phyloP scores from a whole-genome alignment of 2,888 invertebrate species.

The Hermodice carunculata region DNA sequence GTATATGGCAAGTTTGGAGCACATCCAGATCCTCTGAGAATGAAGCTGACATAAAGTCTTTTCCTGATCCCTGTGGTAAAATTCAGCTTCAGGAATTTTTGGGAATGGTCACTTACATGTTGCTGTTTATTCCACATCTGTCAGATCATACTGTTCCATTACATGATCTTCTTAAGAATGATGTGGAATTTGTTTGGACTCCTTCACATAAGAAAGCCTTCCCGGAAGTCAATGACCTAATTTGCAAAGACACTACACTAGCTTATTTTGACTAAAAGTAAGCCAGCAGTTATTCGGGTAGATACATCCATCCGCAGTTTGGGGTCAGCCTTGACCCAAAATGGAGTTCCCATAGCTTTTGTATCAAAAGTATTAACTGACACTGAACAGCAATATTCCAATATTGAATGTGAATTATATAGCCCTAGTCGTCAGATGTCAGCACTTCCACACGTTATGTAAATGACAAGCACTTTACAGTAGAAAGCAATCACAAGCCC shows the following conservation, averaged over 20 bases:
- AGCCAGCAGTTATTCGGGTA: slow-evolving; percentile 5
- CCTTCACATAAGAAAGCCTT: too few relatives aligned
- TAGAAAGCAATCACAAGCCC: slow-evolving; percentile 31
- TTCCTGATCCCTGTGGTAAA: slow-evolving; percentile 20
- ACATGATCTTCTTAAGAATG: too few relatives aligned
- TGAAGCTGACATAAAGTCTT: slow-evolving; percentile 20
- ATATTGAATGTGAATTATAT: slow-evolving; percentile 36
- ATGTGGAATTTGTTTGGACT: too few relatives aligned
- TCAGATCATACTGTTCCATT: slow-evolving; percentile 18
- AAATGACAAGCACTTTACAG: slow-evolving; percentile 21
- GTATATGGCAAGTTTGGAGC: slow-evolving; percentile 25
- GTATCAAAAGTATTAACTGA: slow-evolving; percentile 29
- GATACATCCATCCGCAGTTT: slow-evolving; percentile 27
- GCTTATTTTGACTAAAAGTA: slow-evolving; percentile 16
- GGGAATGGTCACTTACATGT: slow-evolving; percentile 28
- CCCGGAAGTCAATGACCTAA: too few relatives aligned
- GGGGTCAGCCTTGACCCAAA: slow-evolving; percentile 30
- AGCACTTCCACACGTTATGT: slow-evolving; percentile 33
- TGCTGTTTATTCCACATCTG: slow-evolving; percentile 26
- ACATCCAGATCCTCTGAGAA: slow-evolving; percentile 30
- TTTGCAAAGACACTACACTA: too few relatives aligned
- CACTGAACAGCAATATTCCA: slow-evolving; percentile 19
- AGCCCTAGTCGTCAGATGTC: slow-evolving; percentile 31
- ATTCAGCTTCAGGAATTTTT: slow-evolving; percentile 31
- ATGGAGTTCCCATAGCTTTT: slow-evolving; percentile 29